Base-by-base conservation (phyloP, 2,888 invertebrate species). In the Brachyptera risi region DNA sequence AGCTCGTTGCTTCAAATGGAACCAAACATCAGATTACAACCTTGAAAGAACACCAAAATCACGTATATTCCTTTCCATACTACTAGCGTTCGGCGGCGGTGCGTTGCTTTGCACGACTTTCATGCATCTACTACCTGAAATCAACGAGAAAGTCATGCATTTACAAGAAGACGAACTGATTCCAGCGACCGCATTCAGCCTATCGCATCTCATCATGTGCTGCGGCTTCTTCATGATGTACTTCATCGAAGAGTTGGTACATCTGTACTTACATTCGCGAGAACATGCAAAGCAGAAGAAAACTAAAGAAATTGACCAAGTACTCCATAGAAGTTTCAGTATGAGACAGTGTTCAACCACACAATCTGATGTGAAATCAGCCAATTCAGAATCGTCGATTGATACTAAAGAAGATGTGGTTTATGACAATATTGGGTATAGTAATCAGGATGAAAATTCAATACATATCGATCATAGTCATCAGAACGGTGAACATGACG, bases 51-150 rank as follows among this genome's bases (percentile, higher is more conserved):
- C 58, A 21, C 3, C 17, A 5, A 31, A 35, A 26, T 56, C 64
- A 2, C 35, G 44, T 2, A 13, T 56, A n/a, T 13, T 63, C 4
- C 26, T 62, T 4, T 50, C 83, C 69, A 75, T 85, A 17, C 73
- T 90, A 23, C 76, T 92, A 21, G 86, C 88, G n/a, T 87, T 91
- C 66, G 92, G 91, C 15, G 92, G 91, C n/a, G 92, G 92, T 9
- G 91, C 92, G 0, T 76, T 92, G 17, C 75, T 92, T 38, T 85
- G 87, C 65, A 92, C 92, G 1, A 90, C 90, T 3, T 90, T 92
- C 71, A 74, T 90, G 66, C 92, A 92, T 70, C 76, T 92, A 68
- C 76, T 91, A 59, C 92, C 92, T 1, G 92, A 92, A 77, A 86
- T 92, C 0, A 76, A 82, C 9, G 86, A 90, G 68, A 82, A 82